Evolutionary conservation across 2,888 invertebrate genomes (phyloP).

Genomic region (Steromphala cineraria): DNA sequence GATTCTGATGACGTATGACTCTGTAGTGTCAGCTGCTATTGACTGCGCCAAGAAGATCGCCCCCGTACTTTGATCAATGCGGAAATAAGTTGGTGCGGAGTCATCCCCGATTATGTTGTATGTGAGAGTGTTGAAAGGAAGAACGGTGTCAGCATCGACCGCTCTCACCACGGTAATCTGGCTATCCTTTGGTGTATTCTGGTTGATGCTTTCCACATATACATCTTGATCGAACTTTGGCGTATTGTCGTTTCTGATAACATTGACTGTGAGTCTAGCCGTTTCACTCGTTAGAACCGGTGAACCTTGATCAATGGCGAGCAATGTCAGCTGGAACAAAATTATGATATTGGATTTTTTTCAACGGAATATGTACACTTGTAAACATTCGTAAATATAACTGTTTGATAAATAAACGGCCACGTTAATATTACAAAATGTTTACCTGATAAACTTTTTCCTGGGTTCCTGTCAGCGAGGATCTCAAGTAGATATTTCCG

Average conservation of each 20-base stretch:
- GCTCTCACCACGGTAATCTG: conserved; percentile 50
- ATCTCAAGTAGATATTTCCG: conserved; percentile 53
- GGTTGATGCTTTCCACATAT: conserved; percentile 36
- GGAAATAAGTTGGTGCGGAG: conserved; percentile 59
- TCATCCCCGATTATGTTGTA: conserved; percentile 69
- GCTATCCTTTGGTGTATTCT: conserved; percentile 35
- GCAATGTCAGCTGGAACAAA: conserved; percentile 43
- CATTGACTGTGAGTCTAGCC: conserved; percentile 52
- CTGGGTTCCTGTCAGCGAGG: conserved; percentile 45
- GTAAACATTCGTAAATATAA: too few species aligned
- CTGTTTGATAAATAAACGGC: too few species aligned
- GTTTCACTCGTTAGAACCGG: conserved; percentile 35
- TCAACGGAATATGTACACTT: too few species aligned
- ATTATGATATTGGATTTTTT: too few species aligned
- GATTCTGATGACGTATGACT: conserved; percentile 61
- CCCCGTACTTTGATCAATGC: conserved; percentile 49
- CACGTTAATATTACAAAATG: too few species aligned
- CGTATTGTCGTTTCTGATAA: conserved; percentile 60
- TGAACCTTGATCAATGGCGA: conserved; percentile 50
- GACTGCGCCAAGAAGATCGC: conserved; percentile 42
- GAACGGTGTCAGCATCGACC: conserved; percentile 53
- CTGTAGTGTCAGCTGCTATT: conserved; percentile 42
- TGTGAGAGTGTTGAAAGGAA: conserved; percentile 59
- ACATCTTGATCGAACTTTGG: conserved; percentile 72
- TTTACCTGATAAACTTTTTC: conserved; percentile 48